Base-by-base conservation (phyloP, 2,797 vertebrate genomes). In the Artibeus jamaicensis region DNA sequence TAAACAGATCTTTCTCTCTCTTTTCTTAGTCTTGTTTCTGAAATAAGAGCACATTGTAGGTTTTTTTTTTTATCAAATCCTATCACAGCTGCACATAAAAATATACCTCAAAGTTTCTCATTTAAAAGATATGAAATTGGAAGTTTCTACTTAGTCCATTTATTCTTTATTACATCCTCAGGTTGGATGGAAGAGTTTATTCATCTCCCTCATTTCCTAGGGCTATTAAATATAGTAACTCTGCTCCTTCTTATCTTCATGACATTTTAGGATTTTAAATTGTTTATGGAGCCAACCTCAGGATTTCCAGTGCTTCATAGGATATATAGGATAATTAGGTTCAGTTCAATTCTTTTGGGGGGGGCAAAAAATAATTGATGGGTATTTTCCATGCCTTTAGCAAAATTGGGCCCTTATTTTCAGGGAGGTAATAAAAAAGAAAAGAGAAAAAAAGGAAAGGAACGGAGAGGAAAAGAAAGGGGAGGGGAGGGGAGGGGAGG, bases 21-120 rank as follows among this genome's bases (percentile, higher is more conserved):
- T 94, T 78, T 82, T 82, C 89, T 91, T 73, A 87, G 92, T 85
- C 76, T 86, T n/a, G 73, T 95, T 88, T 96, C 73, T 92, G 48
- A 96, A 90, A 95, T 70, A 94, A 84, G 19, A 95, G 93, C 93
- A 89, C 5, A 1, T 67, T 85, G 11, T 74, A 18, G 74, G n/a
- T n/a, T n/a, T n/a, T 93, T 76, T 79, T 55, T 55, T 48, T 9
- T 62, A 89, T 94, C 44, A 91, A 82, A 93, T 87, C 67, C 84
- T 90, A 86, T 68, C n/a, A 70, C 37, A 92, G 62, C 19, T 87
- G 24, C 62, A 95, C 65, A 89, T 86, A 34, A 91, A 88, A 86
- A 86, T 29, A 3, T 0, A 70, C 18, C 71, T 94, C 50, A 19
- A 55, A 93, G 68, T 50, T 92, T 95, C 59, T 89, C 93, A 86